Percentiles rank a stretch among this genome's conserved stretches.
Evolutionary conservation across 2,113 vertebrate genomes (phyloP).

Genomic region (Varanus komodoensis): DNA sequence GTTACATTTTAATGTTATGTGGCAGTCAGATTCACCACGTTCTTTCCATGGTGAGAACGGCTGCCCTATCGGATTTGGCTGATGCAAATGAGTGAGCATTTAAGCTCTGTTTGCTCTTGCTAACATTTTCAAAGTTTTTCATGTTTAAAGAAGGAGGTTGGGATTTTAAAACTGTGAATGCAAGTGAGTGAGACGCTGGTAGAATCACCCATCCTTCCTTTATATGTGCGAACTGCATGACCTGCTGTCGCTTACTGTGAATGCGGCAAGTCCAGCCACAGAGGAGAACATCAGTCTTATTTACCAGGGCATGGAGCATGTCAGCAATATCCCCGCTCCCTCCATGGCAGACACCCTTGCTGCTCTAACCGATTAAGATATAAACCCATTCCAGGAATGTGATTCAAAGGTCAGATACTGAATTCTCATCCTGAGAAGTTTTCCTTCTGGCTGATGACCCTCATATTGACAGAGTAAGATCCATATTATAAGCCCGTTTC

Average conservation of each 20-base stretch:
- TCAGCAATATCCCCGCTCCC: neutral
- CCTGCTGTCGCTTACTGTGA: neutral
- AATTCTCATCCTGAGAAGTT: neutral
- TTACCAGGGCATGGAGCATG: neutral
- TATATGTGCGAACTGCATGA: neutral
- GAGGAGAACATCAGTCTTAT: neutral
- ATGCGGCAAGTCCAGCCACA: neutral
- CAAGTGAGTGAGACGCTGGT: too few species aligned
- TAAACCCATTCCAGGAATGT: neutral
- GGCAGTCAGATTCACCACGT: too few species aligned
- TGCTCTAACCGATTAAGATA: neutral
- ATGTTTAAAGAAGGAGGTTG: too few species aligned
- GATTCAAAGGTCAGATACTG: slow-evolving; percentile 10
- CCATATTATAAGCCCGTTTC: neutral
- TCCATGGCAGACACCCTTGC: neutral
- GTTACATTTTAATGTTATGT: too few species aligned
- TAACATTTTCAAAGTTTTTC: too few species aligned
- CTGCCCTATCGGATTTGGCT: too few species aligned
- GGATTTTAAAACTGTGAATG: too few species aligned
- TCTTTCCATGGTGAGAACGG: too few species aligned
- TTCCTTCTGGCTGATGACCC: neutral
- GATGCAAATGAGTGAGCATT: too few species aligned
- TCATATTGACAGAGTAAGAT: neutral
- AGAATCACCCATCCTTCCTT: neutral
- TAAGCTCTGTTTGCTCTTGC: too few species aligned